Evolutionary conservation across 2,888 invertebrate species (phyloP).

Genomic region (Drosophila falleni): DNA sequence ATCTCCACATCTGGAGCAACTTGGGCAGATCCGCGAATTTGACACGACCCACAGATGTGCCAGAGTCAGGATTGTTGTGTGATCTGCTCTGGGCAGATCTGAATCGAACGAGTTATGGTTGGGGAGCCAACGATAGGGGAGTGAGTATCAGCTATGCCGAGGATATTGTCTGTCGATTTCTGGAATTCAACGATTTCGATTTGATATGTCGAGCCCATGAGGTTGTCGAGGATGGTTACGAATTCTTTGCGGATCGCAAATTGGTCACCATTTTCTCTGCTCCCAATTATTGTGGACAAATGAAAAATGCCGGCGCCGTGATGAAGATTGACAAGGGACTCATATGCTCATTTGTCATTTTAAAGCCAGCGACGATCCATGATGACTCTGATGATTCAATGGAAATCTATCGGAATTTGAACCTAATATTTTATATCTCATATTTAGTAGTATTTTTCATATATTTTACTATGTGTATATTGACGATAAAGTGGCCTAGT

Average conservation of each 20-base stretch:
- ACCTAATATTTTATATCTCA: not conserved
- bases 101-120: not conserved
- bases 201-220: slow-evolving; percentile 99
- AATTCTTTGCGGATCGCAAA: slow-evolving; percentile 97
- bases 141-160: slow-evolving; percentile 1
- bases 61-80: not conserved
- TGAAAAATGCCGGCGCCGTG: slow-evolving; percentile 94
- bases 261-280: slow-evolving; percentile 94
- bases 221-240: slow-evolving; percentile 98
- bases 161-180: not conserved
- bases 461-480: not conserved
- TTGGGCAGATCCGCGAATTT: not conserved
- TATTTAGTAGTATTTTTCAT: not conserved
- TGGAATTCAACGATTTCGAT: slow-evolving; percentile 94
- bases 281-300: slow-evolving; percentile 89
- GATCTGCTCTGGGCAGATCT: slow-evolving; percentile 15
- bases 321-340: slow-evolving; percentile 88
- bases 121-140: not conserved
- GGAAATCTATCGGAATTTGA: too few species aligned
- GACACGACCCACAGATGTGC: not conserved
- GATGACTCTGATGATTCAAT: not conserved
- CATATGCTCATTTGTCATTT: not conserved
- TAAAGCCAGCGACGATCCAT: not conserved
- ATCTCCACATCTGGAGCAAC: not conserved
- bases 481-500: slow-evolving; percentile 8